Conservation (phyloP, 1,140 invertebrate genomes). For the Ganaspis sp. region DNA sequence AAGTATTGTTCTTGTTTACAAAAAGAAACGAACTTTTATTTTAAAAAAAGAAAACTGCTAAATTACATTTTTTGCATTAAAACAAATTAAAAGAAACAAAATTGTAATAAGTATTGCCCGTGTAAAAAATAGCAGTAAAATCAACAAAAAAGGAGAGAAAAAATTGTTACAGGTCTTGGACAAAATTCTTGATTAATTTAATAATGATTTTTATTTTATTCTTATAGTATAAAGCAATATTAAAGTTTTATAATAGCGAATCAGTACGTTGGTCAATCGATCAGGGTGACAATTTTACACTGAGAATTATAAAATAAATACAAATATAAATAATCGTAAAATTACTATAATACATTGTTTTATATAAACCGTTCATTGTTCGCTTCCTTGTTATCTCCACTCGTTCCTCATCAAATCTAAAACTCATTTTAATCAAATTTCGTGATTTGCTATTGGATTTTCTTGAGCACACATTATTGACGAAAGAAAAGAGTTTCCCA, state of each 20-base stretch:
- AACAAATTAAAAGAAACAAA: too few relatives aligned
- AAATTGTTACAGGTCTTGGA: not conserved
- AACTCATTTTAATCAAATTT: constrained; percentile 32
- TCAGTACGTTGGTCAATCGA: constrained; percentile 73
- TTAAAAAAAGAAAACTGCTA: too few relatives aligned
- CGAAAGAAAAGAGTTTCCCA: constrained; percentile 4
- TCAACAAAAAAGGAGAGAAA: too few relatives aligned
- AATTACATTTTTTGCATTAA: too few relatives aligned
- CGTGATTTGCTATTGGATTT: constrained; percentile 30
- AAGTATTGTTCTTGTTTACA: too few relatives aligned
- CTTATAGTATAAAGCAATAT: constrained; percentile 76
- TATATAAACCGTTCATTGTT: constrained; percentile 72
- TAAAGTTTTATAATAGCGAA: constrained; percentile 72
- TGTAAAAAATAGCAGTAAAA: too few relatives aligned
- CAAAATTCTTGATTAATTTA: not conserved
- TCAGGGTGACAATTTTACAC: constrained; percentile 67
- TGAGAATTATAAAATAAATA: constrained; percentile 74
- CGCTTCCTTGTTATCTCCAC: constrained; percentile 46
- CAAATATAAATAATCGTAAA: constrained; percentile 73
- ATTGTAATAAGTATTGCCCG: too few relatives aligned
- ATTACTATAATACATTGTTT: constrained; percentile 73
- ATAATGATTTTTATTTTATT: constrained; percentile 71
- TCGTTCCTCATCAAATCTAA: constrained; percentile 33
- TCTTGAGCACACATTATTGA: constrained; percentile 47
- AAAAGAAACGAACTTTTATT: too few relatives aligned